phyloP scores from a whole-genome alignment of 2,113 vertebrate genomes.

The human (Homo sapiens) region DNA sequence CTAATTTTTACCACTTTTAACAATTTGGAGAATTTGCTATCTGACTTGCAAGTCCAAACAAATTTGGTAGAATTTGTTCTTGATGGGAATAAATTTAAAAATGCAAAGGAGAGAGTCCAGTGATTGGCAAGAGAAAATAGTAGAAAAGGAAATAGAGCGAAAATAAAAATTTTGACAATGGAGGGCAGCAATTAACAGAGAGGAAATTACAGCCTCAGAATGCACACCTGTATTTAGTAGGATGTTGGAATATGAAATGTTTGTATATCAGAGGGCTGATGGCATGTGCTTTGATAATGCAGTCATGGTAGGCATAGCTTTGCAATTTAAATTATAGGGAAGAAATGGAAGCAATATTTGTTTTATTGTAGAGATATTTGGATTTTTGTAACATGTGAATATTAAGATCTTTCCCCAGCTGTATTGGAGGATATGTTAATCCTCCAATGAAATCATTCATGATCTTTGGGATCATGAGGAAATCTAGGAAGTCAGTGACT shows the following conservation, averaged over 20 bases:
- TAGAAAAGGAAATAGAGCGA: neutral
- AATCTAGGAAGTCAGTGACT: neutral
- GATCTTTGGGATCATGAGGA: neutral
- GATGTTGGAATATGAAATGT: neutral
- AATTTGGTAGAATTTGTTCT: neutral
- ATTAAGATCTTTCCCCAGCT: neutral
- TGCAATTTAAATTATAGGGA: neutral
- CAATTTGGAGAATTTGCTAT: neutral
- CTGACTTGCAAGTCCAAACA: neutral
- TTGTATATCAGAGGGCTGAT: neutral
- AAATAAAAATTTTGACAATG: neutral
- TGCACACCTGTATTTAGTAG: neutral
- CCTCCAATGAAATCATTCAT: neutral
- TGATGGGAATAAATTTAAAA: neutral
- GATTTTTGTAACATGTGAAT: neutral
- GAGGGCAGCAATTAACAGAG: neutral
- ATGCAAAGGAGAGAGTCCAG: neutral
- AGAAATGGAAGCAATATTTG: neutral
- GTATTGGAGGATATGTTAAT: neutral
- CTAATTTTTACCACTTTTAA: constrained; percentile 6
- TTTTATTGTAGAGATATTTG: neutral
- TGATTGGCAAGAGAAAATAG: neutral
- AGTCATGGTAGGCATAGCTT: neutral
- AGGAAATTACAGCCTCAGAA: neutral
- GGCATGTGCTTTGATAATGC: neutral